These are phyloP conservation scores for Papilio elwesi DNA, from an alignment of 2,888 invertebrate species.

Conservation along the genomic window DNA sequence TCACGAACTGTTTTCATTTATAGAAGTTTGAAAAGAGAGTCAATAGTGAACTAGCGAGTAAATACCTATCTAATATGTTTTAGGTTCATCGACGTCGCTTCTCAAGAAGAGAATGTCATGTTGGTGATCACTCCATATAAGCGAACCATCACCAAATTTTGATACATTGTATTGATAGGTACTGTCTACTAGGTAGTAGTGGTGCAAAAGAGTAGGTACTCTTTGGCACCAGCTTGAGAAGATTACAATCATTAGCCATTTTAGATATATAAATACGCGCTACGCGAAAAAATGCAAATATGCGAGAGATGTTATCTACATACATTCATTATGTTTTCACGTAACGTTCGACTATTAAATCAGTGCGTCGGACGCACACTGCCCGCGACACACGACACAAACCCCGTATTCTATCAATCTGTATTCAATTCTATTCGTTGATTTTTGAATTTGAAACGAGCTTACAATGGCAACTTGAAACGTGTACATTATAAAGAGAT, in stretches of 20 bases:
- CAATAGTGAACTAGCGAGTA: no score
- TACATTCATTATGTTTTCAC: constrained; percentile 23
- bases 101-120: no score
- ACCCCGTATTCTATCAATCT: constrained; percentile 33
- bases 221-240: no score
- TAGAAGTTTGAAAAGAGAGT: no score
- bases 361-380: background rate
- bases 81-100: no score
- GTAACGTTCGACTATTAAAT: constrained; percentile 25
- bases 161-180: no score
- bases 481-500: constrained; percentile 36
- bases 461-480: constrained; percentile 37
- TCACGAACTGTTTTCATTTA: no score
- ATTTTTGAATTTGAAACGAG: constrained; percentile 39
- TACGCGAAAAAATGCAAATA: constrained; percentile 15
- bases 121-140: no score
- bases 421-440: constrained; percentile 32
- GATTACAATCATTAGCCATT: background rate
- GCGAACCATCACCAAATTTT: no score
- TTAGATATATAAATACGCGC: background rate
- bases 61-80: no score
- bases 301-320: background rate
- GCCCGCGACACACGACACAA: constrained; percentile 26
- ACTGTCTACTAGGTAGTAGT: no score
- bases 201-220: no score